phyloP scores from a whole-genome alignment of 1,140 invertebrate species.

The Chrysomallon squamiferum region DNA sequence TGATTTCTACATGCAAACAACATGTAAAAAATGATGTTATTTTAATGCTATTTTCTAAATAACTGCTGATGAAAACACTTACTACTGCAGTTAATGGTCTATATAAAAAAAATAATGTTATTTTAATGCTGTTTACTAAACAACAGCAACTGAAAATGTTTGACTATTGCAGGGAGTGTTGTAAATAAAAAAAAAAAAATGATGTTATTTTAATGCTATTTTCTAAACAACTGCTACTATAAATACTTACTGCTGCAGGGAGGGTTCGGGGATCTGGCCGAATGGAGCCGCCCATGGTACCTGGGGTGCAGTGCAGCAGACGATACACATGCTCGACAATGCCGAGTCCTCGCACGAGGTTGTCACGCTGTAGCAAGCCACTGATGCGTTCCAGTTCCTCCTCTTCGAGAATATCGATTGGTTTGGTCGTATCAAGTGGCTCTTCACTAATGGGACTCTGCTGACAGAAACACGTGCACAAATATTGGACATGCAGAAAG shows the following conservation, averaged over 20 bases:
- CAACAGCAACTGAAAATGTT: too few relatives aligned
- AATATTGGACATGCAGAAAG: slow-evolving; percentile 5
- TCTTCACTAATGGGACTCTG: slow-evolving; percentile 25
- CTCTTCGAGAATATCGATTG: slow-evolving; percentile 61
- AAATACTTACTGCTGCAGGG: slow-evolving; percentile 26
- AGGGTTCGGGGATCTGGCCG: slow-evolving; percentile 41
- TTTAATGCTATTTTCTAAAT: too few relatives aligned
- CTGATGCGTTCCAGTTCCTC: slow-evolving; percentile 63
- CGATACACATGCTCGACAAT: slow-evolving; percentile 63
- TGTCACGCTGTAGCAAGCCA: slow-evolving; percentile 61
- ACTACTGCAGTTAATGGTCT: slow-evolving; percentile 37
- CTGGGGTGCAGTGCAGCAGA: slow-evolving; percentile 59
- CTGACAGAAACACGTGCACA: slow-evolving; percentile 20
- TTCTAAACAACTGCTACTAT: too few relatives aligned
- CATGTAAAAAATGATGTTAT: too few relatives aligned
- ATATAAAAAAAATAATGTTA: too few relatives aligned
- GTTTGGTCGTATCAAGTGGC: slow-evolving; percentile 51
- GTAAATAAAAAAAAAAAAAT: too few relatives aligned
- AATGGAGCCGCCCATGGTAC: slow-evolving; percentile 47
- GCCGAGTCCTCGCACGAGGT: slow-evolving; percentile 60
- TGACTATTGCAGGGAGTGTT: slow-evolving; percentile 36
- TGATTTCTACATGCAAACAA: too few relatives aligned
- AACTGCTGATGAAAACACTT: neutral
- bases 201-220: too few relatives aligned
- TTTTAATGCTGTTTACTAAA: too few relatives aligned